Percentiles rank a stretch among this genome's conserved stretches.
These are phyloP conservation scores for Heterodera schachtii DNA, from an alignment of 1,140 invertebrate species.

Conservation along the genomic window DNA sequence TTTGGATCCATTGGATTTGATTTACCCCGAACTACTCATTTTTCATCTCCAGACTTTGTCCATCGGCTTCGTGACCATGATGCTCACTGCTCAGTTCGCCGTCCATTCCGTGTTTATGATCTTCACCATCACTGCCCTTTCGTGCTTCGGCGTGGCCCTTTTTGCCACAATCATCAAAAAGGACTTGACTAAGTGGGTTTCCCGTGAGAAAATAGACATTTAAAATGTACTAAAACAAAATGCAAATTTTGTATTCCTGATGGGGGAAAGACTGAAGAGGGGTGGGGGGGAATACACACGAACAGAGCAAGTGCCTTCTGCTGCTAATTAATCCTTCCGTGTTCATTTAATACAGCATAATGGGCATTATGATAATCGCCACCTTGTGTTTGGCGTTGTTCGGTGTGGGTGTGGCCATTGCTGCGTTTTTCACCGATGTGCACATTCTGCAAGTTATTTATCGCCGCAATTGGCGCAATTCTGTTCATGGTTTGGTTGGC, in stretches of 20 bases:
- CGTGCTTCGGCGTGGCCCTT: slow-evolving; percentile 55
- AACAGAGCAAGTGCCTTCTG: neutral
- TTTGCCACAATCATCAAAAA: slow-evolving; percentile 58
- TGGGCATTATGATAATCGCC: slow-evolving; percentile 57
- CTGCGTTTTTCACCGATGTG: slow-evolving; percentile 35
- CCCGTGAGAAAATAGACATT: no score
- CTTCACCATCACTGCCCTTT: slow-evolving; percentile 56
- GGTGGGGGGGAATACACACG: no score
- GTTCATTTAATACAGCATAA: slow-evolving; percentile 38
- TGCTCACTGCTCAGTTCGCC: slow-evolving; percentile 4
- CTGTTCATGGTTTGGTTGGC: slow-evolving; percentile 70
- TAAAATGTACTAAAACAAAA: no score
- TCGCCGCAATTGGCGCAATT: slow-evolving; percentile 55
- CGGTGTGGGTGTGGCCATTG: slow-evolving; percentile 45
- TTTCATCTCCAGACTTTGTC: slow-evolving; percentile 44
- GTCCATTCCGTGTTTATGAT: slow-evolving; percentile 46
- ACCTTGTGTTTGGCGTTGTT: slow-evolving; percentile 60
- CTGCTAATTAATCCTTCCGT: neutral
- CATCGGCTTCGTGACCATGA: slow-evolving; percentile 45
- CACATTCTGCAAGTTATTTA: slow-evolving; percentile 49
- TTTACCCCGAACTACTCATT: neutral
- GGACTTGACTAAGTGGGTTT: slow-evolving; percentile 49
- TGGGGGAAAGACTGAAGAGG: no score
- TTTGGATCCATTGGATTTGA: no score
- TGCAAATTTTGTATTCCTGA: no score